Evolutionary conservation across 2,797 vertebrate genomes (phyloP), one percentile per base, ranked within the genome.

Genomic region (Percopsis omiscomaycus): DNA sequence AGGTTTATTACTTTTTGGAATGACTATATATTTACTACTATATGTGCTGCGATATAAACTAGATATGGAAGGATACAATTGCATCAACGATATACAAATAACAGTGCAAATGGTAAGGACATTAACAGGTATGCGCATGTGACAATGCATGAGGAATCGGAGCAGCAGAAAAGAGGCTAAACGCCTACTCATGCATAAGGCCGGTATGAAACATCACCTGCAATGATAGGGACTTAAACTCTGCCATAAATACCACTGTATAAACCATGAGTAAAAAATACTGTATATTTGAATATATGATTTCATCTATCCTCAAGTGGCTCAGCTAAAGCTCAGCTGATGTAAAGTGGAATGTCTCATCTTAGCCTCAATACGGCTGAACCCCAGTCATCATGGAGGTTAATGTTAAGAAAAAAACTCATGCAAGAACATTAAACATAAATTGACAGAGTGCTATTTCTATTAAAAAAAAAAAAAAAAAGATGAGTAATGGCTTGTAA

Each of bases 341-440:
- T 48, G 13, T 4, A 15, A 10, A 15, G n/a, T 15, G 10, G 4
- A 63, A 55, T 59, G 66, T 86, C 89, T 88, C 79, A 82, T 86
- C 86, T 90, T 82, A 88, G 79, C 78, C 75, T 64, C 54, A 73
- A 48, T 59, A 77, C 74, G 81, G 75, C 83, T 83, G 80, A 89
- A 71, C 80, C 73, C 80, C 84, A 83, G 67, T 88, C 78, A 81
- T 84, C 83, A 86, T 84, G 71, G 83, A 75, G 69, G 82, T 89
- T 89, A 86, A 88, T 83, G 77, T 85, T 62, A 87, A 89, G 81
- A 87, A 84, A 79, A 86, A 80, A 88, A 9, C 68, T 69, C 90
- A 90, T 92, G 92, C 91, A 89, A 81, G 73, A 73, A 83, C 68
- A 61, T 72, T 69, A 63, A 75, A 73, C 75, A 87, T 55, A 75